phyloP scores from a whole-genome alignment of 1,140 invertebrate genomes.

The Rhyzopertha dominica region DNA sequence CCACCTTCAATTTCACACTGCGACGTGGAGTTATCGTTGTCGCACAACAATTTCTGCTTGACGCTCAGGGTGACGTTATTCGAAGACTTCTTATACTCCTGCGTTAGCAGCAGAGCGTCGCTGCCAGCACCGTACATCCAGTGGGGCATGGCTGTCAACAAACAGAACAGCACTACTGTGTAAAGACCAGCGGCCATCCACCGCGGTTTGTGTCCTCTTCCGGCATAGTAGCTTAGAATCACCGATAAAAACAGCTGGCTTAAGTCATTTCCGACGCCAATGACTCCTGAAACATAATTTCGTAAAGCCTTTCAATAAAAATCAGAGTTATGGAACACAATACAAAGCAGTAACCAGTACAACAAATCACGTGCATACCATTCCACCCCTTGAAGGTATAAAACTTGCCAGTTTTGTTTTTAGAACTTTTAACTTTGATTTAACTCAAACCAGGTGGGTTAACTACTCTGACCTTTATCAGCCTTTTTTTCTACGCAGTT shows the following conservation, averaged over 20 bases:
- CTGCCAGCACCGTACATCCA: slow-evolving; percentile 67
- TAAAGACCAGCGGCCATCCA: slow-evolving; percentile 69
- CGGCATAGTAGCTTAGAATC: slow-evolving; percentile 63
- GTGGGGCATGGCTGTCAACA: slow-evolving; percentile 66
- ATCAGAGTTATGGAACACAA: slow-evolving; percentile 3
- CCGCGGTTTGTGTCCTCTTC: slow-evolving; percentile 60
- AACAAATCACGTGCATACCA: too few species aligned
- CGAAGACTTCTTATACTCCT: slow-evolving; percentile 53
- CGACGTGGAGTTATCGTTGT: slow-evolving; percentile 22
- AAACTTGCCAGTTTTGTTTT: too few species aligned
- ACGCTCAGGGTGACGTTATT: slow-evolving; percentile 42
- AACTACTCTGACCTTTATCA: too few species aligned
- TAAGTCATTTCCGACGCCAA: slow-evolving; percentile 66
- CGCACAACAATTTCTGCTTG: slow-evolving; percentile 45
- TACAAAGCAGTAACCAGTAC: slow-evolving; percentile 1
- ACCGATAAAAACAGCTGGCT: slow-evolving; percentile 55
- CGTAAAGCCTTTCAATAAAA: not conserved
- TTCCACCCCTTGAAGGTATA: too few species aligned
- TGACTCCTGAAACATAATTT: slow-evolving; percentile 54
- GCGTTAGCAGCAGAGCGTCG: slow-evolving; percentile 60
- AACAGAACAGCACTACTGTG: slow-evolving; percentile 63
- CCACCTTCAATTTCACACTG: slow-evolving; percentile 54
- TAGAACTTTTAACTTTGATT: too few species aligned
- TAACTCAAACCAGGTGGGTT: too few species aligned
- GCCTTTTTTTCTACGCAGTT: too few species aligned